phyloP scores from a whole-genome alignment of 2,113 vertebrate species.

The Thamnaconus septentrionalis region DNA sequence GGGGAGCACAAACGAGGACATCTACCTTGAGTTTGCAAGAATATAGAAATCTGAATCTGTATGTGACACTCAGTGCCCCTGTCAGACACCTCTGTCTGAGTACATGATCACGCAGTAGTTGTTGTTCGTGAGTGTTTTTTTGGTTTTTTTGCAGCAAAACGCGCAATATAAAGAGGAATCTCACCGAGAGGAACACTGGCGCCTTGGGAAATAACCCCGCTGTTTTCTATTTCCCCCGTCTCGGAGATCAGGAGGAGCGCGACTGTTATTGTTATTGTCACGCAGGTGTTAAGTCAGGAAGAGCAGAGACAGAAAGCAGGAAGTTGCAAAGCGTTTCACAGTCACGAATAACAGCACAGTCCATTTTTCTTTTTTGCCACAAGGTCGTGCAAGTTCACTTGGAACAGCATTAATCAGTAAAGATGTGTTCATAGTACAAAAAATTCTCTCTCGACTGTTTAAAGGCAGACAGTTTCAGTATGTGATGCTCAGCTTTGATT shows the following conservation, averaged over 20 bases:
- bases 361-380: not conserved
- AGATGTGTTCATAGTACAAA: too few relatives aligned
- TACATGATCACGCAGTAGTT: not conserved
- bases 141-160: constrained; percentile 13
- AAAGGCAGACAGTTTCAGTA: too few relatives aligned
- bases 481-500: too few relatives aligned
- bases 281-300: constrained; percentile 16
- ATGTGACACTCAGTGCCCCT: too few relatives aligned
- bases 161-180: constrained; percentile 42
- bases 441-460: too few relatives aligned
- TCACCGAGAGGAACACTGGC: constrained; percentile 4
- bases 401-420: too few relatives aligned
- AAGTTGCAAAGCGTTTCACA: not conserved
- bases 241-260: constrained; percentile 26
- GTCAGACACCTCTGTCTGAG: too few relatives aligned
- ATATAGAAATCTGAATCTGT: too few relatives aligned
- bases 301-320: constrained; percentile 1
- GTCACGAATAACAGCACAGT: not conserved
- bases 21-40: too few relatives aligned
- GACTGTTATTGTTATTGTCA: constrained; percentile 7
- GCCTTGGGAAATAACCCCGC: constrained; percentile 50
- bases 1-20: too few relatives aligned
- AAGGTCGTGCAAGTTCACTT: too few relatives aligned
- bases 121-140: constrained; percentile 19
- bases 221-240: constrained; percentile 31